Base-by-base conservation (phyloP, 2,113 vertebrate species). In the Ginglymostoma cirratum region DNA sequence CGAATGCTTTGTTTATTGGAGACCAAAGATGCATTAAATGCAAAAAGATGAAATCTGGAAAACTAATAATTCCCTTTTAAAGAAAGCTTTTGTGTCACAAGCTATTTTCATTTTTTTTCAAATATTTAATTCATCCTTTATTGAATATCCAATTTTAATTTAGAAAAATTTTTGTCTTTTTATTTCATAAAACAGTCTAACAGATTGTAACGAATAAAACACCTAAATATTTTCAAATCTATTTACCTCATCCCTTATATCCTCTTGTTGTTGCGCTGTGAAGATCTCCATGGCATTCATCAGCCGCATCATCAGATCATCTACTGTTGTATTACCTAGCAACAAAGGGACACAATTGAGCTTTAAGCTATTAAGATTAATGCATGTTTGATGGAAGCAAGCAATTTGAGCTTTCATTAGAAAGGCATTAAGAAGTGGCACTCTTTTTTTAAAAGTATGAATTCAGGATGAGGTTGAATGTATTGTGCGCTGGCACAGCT, bases 201-300 rank as follows among this genome's bases (percentile, higher is more conserved):
- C 19, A 89, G 87, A 65, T 90, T 65, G 52, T 55, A 90, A 55
- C 52, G 65, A 90, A 55, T 34, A 83, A 83, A 45, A 83, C 17
- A 21, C 15, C 4, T 21, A 83, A 42, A 90, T 65, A 61, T 17
- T 90, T 94, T 94, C 61, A 45, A 21, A 95, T 83, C 34, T 95
- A 30, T 98, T 97, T 97, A 99, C 99, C 99, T 99, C 99, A 97
- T 99, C 99, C 97, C 98, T 99, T 97, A 99, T 99, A 97, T 99
- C 99, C 97, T 99, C 99, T 96, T 99, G 99, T 96, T 99, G 99
- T 96, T 99, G 99, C 96, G 99, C 99, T 96, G 98, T 98, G 97
- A 99, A 99, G 97, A 99, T 99, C 97, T 99, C 99, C 98, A 99
- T 98, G 0, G 99, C 99, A 96, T 98, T 99, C 98, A 99, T 99